Conservation (phyloP, 2,888 invertebrate genomes). For the Sminthurides aquaticus region DNA sequence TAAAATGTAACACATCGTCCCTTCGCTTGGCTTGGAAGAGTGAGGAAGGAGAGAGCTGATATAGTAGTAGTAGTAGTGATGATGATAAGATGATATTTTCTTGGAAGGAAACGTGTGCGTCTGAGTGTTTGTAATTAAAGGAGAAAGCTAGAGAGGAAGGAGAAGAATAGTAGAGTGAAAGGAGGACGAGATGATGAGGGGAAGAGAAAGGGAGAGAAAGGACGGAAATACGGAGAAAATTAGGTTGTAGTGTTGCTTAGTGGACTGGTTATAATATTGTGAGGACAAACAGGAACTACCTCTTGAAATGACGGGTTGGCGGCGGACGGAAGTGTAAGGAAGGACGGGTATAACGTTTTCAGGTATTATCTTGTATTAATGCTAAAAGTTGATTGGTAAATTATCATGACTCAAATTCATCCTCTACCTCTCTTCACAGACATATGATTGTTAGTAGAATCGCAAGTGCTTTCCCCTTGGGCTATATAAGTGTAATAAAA, state of each 20-base stretch:
- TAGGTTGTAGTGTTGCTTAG: background rate
- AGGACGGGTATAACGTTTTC: background rate
- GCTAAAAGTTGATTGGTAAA: background rate
- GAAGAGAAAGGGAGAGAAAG: background rate
- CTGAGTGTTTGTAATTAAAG: background rate
- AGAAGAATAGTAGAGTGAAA: background rate
- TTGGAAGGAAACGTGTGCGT: background rate
- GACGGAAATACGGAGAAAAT: background rate
- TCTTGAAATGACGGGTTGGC: background rate
- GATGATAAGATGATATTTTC: too few species aligned
- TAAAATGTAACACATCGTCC: too few species aligned
- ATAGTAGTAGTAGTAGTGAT: too few species aligned
- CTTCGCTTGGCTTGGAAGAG: too few species aligned
- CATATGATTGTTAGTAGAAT: background rate
- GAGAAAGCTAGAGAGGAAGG: background rate
- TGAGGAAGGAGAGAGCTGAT: too few species aligned
- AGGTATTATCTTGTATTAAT: background rate
- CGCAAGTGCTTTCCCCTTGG: background rate
- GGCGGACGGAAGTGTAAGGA: background rate
- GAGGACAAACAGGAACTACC: background rate
- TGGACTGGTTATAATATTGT: too few species aligned
- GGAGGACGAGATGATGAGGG: background rate
- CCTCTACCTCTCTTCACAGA: background rate
- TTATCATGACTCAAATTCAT: too few species aligned
- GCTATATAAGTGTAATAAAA: too few species aligned